Evolutionary conservation across 2,113 vertebrate genomes (phyloP), one percentile per base, ranked within the genome.

Genomic region (Desmodus rotundus): DNA sequence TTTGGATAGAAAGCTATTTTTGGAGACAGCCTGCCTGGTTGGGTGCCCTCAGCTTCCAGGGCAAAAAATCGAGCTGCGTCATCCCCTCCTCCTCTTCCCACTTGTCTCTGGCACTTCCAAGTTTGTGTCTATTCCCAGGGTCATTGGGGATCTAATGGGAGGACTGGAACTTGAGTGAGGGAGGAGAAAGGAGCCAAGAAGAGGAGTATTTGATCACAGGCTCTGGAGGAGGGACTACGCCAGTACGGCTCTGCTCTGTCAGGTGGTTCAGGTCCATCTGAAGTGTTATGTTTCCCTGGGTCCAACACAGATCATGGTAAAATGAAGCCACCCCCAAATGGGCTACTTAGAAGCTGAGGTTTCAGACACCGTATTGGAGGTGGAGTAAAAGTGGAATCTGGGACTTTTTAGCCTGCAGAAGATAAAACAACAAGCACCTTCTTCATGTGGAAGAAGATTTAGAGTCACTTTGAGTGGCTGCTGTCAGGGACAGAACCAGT

Each of bases 1-100:
- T 80, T 89, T 85, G 87, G 45, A 58, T 7, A n/a, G 16, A 67
- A 74, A 68, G 38, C 50, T 96, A 86, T 90, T 95, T 96, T 94
- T 89, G 84, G 96, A 93, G 36, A 26, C 38, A 52, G 78, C 36
- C n/a, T 95, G 77, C 47, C 47, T 54, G 63, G 2, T 90, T 88
- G 45, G 68, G 67, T 94, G 38, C 72, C 88, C 61, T 88, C 9
- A n/a, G 87, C 93, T n/a, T 7, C 36, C 19, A 52, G 61, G 38
- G 82, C 41, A 67, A 82, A 82, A 45, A 86, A 76, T 50, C 0
- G 41, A 91, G 83, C 56, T 65, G 38, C 2, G 15, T 82, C 73
- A 63, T 94, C 84, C 12, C n/a, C 28, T 67, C 38, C 28, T 63
- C 19, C 45, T 36, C 68, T 28, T 73, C 36, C 7, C 65, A 63